Evolutionary conservation across 2,113 vertebrate species (phyloP), one percentile per base, ranked within the genome.

Genomic region (Tachycineta bicolor): DNA sequence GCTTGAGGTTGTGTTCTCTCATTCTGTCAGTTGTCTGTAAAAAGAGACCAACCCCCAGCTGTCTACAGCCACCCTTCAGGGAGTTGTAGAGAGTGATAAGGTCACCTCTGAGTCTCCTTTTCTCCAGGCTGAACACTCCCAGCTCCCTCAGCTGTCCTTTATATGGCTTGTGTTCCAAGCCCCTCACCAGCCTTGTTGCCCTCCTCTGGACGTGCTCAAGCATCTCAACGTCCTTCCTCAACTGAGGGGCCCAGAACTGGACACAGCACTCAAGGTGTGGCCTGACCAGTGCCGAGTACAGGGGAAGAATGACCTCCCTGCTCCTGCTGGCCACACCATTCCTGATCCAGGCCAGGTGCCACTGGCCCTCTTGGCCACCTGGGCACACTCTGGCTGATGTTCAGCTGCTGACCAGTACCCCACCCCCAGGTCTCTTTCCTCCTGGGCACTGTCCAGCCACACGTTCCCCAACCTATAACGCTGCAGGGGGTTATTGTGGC

Each of bases 391-490:
- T 22, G 71, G 41, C 71, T 75, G 33, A 14, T 10, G 55, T 47
- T 18, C 43, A 59, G 20, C 6, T 1, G 11, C 55, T 47, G 55
- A 23, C 4, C 43, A 47, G 33, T 1, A 8, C 20, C 25, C 55
- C 55, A 8, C 20, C 25, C 55, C 55, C 55, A 37, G 43, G 33
- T 37, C 25, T 4, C 14, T 59, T 47, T 46, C 43, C 4, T 4
- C 73, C 53, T 29, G 43, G 33, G 33, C 73, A 37, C 73, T 76
- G 43, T 37, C 55, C 14, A 59, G 20, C 55, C 43, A 59, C 55
- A 22, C 53, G 0, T 0, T 46, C 24, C 41, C 41, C 41, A 34
- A 31, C 9, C 53, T 46, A 2, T 3, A 44, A 6, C 1, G 3
- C 2, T 56, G 41, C 39, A 34, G 18, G 53, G 17, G 31, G 5